Evolutionary conservation across 2,113 vertebrate species (phyloP), one percentile per base, ranked within the genome.

Genomic region (Polypterus bichir): DNA sequence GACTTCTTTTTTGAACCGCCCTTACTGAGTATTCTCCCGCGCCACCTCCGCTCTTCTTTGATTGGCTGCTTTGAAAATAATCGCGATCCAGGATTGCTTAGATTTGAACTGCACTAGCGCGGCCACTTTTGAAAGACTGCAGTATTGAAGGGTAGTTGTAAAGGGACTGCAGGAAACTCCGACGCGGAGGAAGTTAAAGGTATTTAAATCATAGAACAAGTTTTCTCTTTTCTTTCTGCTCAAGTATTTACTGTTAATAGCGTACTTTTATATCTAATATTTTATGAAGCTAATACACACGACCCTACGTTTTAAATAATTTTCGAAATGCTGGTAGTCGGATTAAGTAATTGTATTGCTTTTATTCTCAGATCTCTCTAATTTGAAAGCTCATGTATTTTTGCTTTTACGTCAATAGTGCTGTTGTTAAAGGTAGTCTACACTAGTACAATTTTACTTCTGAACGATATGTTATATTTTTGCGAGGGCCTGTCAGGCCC

Each of bases 31-130:
- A 27, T 54, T 57, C 61, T 58, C 7, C 53, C 69, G 71, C 62
- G 6, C 66, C 67, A 49, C 48, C 8, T 1, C 1, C 44, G 8
- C 61, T 5, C 7, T 6, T 44, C 3, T 9, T 59, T 66, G 62
- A 83, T 84, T 84, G 80, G 82, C n/a, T 4, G 5, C 47, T 85
- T 86, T 77, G 47, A 81, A 84, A 65, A 3, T 9, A 55, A 59
- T 47, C 5, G 6, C 10, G 46, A 0, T 1, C 46, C 44, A 10
- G 59, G 57, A 82, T 85, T 85, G 81, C 80, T 47, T 47, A 0
- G 47, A 76, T 84, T 85, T 79, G 71, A 83, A 83, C 66, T 4
- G 60, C 59, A 52, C 7, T 10, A 59, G 61, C 66, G 9, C 72
- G 69, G 70, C 61, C 47, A 55, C 74, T 86, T 86, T 79, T 77